These are phyloP conservation scores for Xylota segnis DNA, from an alignment of 2,888 invertebrate species.

Conservation along the genomic window DNA sequence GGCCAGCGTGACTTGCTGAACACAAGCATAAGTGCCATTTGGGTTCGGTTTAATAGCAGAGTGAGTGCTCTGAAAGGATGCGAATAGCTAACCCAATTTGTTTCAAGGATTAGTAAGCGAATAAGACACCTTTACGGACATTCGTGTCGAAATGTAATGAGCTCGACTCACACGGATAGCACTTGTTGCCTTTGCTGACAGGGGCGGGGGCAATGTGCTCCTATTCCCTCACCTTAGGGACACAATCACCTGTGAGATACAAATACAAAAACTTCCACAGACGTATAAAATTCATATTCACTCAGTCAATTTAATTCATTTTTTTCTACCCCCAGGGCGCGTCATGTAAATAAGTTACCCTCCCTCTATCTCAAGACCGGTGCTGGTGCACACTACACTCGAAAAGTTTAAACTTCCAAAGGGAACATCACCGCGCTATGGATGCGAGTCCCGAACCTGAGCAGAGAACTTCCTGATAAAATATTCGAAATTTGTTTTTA, in stretches of 20 bases:
- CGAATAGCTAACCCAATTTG: conserved; percentile 8
- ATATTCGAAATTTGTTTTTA: conserved; percentile 60
- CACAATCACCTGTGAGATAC: no score
- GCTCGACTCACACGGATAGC: background rate
- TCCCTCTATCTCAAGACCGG: conserved; percentile 9
- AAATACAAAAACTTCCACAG: background rate
- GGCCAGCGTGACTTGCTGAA: conserved; percentile 20
- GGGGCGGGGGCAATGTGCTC: no score
- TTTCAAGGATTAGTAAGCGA: background rate
- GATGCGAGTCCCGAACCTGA: conserved; percentile 30
- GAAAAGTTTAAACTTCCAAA: conserved; percentile 27
- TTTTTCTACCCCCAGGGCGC: background rate
- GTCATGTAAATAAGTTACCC: conserved; percentile 33
- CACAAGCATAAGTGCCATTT: conserved; percentile 12
- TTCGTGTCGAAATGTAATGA: background rate
- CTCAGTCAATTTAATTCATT: conserved; percentile 25
- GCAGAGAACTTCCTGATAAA: conserved; percentile 51
- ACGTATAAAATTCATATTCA: conserved; percentile 4
- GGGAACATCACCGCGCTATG: conserved; percentile 21
- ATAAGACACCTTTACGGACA: background rate
- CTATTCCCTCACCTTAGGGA: no score
- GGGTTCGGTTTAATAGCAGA: background rate
- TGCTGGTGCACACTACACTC: conserved; percentile 21
- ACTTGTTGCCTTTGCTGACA: no score
- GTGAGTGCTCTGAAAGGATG: background rate